These are phyloP conservation scores for Piscicola geometra DNA, from an alignment of 2,888 invertebrate genomes.

Conservation along the genomic window DNA sequence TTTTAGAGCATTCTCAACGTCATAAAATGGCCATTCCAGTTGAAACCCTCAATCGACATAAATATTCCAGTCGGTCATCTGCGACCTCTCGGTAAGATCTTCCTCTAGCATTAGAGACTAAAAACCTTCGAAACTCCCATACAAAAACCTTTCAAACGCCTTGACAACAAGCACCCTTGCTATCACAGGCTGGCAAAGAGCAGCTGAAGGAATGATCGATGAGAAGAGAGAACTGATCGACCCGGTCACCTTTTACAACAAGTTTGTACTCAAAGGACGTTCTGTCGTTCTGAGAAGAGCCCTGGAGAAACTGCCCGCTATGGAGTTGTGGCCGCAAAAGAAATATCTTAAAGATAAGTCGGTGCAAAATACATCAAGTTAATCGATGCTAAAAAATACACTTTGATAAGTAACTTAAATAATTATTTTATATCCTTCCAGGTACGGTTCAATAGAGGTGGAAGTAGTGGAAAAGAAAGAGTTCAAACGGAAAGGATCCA, in stretches of 20 bases:
- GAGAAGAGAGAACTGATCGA: slow-evolving; percentile 46
- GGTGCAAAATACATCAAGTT: not conserved
- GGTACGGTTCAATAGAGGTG: slow-evolving; percentile 48
- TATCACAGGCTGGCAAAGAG: slow-evolving; percentile 50
- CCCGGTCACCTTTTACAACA: slow-evolving; percentile 48
- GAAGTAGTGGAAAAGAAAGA: slow-evolving; percentile 46
- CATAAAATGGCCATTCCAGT: too few relatives aligned
- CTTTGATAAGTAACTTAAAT: too few relatives aligned
- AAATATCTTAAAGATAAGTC: slow-evolving; percentile 48
- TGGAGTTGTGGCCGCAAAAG: slow-evolving; percentile 50
- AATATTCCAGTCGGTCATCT: slow-evolving; percentile 52
- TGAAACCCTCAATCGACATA: slow-evolving; percentile 32
- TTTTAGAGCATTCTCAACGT: too few relatives aligned
- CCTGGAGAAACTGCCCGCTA: slow-evolving; percentile 47
- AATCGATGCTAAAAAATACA: too few relatives aligned
- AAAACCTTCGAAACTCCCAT: not conserved
- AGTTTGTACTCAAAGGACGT: slow-evolving; percentile 46
- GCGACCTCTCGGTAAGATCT: slow-evolving; percentile 51
- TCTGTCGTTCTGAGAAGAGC: slow-evolving; percentile 50
- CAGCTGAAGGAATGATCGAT: slow-evolving; percentile 48
- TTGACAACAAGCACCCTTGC: not conserved
- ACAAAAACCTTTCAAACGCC: not conserved
- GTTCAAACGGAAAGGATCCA: slow-evolving; percentile 39
- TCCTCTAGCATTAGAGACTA: not conserved
- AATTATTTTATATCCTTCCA: slow-evolving; percentile 35